A percentile compares a stretch with the other conserved stretches of the same genome.
phyloP scores from a whole-genome alignment of 2,797 vertebrate species.

The Lithobates sylvaticus region DNA sequence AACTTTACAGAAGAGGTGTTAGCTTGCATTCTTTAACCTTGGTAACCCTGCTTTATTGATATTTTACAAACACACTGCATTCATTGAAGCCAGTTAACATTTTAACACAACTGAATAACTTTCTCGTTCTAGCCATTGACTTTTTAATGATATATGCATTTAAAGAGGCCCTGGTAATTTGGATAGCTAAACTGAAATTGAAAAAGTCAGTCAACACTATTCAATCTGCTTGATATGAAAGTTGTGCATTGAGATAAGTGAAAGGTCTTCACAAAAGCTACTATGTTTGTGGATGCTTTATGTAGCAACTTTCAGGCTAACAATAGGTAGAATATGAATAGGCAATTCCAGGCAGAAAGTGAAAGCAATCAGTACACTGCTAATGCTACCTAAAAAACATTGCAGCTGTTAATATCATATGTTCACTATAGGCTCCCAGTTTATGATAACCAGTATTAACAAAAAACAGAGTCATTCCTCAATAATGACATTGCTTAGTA shows the following conservation, averaged over 20 bases:
- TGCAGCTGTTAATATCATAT: no score
- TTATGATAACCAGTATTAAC: no score
- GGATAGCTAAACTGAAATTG: conserved; percentile 21
- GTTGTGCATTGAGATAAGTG: conserved; percentile 17
- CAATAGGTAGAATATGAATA: neutral
- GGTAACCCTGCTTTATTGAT: conserved; percentile 55
- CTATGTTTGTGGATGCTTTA: neutral
- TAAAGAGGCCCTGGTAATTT: conserved; percentile 36
- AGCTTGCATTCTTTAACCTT: conserved; percentile 58
- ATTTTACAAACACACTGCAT: conserved; percentile 58
- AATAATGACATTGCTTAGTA: no score
- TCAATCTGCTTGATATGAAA: conserved; percentile 5
- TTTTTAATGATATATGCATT: conserved; percentile 45
- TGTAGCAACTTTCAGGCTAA: neutral
- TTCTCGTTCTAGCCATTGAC: conserved; percentile 32
- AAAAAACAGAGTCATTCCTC: no score
- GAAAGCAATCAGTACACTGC: no score
- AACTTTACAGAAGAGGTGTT: conserved; percentile 56
- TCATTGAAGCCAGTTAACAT: conserved; percentile 43
- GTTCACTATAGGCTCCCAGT: no score
- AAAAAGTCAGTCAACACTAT: conserved; percentile 6
- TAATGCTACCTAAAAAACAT: no score
- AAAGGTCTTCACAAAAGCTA: neutral
- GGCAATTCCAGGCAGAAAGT: neutral
- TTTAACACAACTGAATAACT: conserved; percentile 51